Conservation (phyloP, 2,797 vertebrate species). For the Melanotaenia boesemani region DNA sequence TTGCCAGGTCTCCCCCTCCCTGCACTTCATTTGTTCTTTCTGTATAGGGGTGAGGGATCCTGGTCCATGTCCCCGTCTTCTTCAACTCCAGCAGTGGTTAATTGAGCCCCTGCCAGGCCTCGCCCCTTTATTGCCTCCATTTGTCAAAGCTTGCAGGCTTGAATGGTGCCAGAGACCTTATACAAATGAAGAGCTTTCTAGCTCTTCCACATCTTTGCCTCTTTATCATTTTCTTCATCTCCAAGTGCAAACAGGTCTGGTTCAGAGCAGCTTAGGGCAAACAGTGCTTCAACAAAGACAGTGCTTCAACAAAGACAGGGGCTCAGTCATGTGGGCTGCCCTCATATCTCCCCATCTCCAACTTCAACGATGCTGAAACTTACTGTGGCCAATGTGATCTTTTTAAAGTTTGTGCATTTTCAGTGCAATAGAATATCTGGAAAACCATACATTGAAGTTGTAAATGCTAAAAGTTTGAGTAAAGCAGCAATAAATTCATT, state of each 20-base stretch:
- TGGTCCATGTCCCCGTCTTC: conserved; percentile 74
- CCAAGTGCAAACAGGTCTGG: conserved; percentile 80
- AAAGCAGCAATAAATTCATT: too few species aligned
- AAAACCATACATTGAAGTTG: conserved; percentile 11
- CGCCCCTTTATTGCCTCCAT: conserved; percentile 82
- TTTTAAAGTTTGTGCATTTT: conserved; percentile 14
- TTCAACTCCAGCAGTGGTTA: conserved; percentile 76
- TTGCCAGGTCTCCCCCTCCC: conserved; percentile 77
- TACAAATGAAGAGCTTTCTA: conserved; percentile 84
- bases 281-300: conserved; percentile 51
- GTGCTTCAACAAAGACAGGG: conserved; percentile 58
- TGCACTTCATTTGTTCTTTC: conserved; percentile 75
- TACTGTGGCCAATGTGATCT: conserved; percentile 23
- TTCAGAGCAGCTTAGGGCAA: conserved; percentile 72
- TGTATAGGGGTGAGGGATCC: conserved; percentile 72
- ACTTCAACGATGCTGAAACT: conserved; percentile 48
- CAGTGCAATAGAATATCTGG: background rate
- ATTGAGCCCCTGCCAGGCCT: conserved; percentile 82
- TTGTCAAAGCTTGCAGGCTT: conserved; percentile 82
- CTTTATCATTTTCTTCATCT: conserved; percentile 71
- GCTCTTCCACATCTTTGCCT: conserved; percentile 65
- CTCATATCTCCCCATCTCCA: conserved; percentile 38
- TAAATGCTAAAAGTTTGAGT: background rate
- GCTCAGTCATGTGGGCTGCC: conserved; percentile 49
- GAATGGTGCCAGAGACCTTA: conserved; percentile 82